phyloP scores from a whole-genome alignment of 2,113 vertebrate species.

The Myrmecobius fasciatus region DNA sequence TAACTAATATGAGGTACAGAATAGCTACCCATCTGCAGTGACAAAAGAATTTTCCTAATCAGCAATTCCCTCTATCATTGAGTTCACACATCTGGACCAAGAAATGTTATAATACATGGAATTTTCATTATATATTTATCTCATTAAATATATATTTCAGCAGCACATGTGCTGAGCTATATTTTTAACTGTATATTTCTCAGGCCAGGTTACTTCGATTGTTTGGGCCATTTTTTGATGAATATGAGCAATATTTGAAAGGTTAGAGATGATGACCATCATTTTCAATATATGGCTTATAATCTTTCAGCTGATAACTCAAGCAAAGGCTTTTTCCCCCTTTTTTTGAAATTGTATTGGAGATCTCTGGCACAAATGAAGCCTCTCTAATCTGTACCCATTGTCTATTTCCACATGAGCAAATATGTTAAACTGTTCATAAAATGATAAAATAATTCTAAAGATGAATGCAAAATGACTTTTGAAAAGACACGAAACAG shows the following conservation, averaged over 20 bases:
- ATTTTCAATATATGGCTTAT: conserved; percentile 19
- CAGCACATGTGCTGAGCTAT: background rate
- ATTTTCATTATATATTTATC: background rate
- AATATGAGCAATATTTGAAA: conserved; percentile 49
- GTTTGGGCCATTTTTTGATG: background rate
- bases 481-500: conserved; percentile 67
- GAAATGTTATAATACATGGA: background rate
- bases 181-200: background rate
- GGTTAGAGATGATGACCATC: background rate
- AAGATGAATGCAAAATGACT: conserved; percentile 72
- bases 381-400: conserved; percentile 66
- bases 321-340: conserved; percentile 26
- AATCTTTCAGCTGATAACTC: conserved; percentile 48
- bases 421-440: conserved; percentile 79
- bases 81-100: background rate
- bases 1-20: background rate
- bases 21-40: background rate
- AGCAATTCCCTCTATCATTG: background rate
- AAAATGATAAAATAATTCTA: conserved; percentile 62
- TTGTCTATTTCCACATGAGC: conserved; percentile 76
- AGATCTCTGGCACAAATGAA: conserved; percentile 75
- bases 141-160: background rate
- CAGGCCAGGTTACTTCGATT: background rate
- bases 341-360: conserved; percentile 43
- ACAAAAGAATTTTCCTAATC: background rate